Evolutionary conservation across 37 sponge, comb jelly and placozoan species (phyloP).

Genomic region (Corticium candelabrum): DNA sequence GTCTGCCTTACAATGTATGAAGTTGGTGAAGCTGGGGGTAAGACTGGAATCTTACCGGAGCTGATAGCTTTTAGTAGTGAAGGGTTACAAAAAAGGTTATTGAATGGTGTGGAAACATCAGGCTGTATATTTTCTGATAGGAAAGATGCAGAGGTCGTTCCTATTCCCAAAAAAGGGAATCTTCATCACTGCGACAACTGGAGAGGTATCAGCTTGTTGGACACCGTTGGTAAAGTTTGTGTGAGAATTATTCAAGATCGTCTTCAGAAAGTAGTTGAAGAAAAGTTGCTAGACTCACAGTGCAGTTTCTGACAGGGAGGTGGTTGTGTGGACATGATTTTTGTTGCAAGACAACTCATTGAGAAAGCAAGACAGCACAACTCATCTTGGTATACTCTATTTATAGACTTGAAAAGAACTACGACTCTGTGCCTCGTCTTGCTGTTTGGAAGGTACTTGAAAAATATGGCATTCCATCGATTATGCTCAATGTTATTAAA

Average conservation of each 20-base stretch:
- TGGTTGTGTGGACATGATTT: too few species aligned
- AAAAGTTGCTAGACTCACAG: background rate
- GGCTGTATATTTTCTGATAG: background rate
- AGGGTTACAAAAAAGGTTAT: background rate
- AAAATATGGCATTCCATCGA: background rate
- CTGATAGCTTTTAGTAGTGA: background rate
- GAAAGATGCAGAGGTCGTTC: background rate
- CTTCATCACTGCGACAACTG: too few species aligned
- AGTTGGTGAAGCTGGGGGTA: background rate
- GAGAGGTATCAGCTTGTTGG: too few species aligned
- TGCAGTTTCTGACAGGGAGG: background rate
- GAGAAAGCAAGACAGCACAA: background rate
- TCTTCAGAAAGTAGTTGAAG: too few species aligned
- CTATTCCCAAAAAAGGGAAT: background rate
- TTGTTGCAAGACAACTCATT: background rate
- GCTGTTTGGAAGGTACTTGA: background rate
- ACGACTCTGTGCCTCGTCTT: background rate
- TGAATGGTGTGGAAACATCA: background rate
- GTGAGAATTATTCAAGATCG: too few species aligned
- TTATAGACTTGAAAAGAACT: background rate
- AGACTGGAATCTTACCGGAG: constrained; percentile 5
- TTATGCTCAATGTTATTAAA: background rate
- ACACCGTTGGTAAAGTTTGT: background rate
- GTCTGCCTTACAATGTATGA: background rate
- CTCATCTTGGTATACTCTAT: background rate